Conservation (phyloP, 2,113 vertebrate genomes). For the Pseudorasbora parva region DNA sequence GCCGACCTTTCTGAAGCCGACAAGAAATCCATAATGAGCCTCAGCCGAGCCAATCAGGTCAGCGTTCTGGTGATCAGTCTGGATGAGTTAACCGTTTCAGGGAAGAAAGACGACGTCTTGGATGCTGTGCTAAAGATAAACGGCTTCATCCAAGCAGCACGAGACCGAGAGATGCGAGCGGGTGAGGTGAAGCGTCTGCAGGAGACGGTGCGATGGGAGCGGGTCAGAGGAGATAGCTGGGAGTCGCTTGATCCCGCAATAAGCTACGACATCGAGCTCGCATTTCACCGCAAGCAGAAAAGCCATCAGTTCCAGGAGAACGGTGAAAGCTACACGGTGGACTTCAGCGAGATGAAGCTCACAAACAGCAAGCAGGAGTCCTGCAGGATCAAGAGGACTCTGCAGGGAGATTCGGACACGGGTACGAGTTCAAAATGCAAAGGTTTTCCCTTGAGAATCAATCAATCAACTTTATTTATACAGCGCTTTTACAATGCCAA, state of each 20-base stretch:
- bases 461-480: too few relatives aligned
- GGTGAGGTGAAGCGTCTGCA: slow-evolving; percentile 56
- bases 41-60: slow-evolving; percentile 56
- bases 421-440: slow-evolving; percentile 32
- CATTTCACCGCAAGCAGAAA: slow-evolving; percentile 50
- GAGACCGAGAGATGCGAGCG: slow-evolving; percentile 41
- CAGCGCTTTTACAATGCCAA: too few relatives aligned
- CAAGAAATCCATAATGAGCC: slow-evolving; percentile 47
- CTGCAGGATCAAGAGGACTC: slow-evolving; percentile 54
- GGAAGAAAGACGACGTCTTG: slow-evolving; percentile 60
- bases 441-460: background rate
- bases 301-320: slow-evolving; percentile 37
- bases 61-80: slow-evolving; percentile 18
- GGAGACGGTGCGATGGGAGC: slow-evolving; percentile 62
- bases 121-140: slow-evolving; percentile 54
- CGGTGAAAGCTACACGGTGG: slow-evolving; percentile 49
- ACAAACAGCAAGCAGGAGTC: slow-evolving; percentile 49
- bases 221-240: slow-evolving; percentile 39
- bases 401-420: slow-evolving; percentile 57
- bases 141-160: slow-evolving; percentile 47
- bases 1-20: slow-evolving; percentile 45
- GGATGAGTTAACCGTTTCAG: slow-evolving; percentile 57
- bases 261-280: slow-evolving; percentile 62
- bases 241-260: slow-evolving; percentile 36
- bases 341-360: slow-evolving; percentile 54